Base-by-base conservation (phyloP, 1,140 invertebrate genomes). In the Lucilia cuprina region DNA sequence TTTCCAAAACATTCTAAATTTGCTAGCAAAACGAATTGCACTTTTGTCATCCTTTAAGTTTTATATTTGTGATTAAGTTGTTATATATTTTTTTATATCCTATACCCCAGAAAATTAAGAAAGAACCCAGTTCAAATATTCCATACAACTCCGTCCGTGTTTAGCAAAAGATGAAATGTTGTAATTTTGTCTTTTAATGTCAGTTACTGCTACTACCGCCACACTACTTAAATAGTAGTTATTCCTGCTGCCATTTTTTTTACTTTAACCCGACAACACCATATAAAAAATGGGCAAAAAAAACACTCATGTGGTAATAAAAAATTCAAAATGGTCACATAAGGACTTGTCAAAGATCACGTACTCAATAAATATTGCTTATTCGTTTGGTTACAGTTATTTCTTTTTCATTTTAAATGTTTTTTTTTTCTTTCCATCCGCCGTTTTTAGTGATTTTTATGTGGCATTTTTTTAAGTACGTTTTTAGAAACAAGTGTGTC, bases 291-390 rank as follows among this genome's bases (percentile, higher is more conserved):
- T 14, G 34, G 0, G 17, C 12, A 78, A 21, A 30, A 21, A 49
- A 49, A 21, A 30, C 19, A 49, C 77, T 80, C 41, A 49, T 49
- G 41, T 80, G 74, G 55, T 80, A 85, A 85, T 85, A 85, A 85
- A 85, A 85, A 85, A 85, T 85, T 85, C 85, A 84, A 83, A 85
- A 85, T 83, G 85, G 85, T 85, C 85, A 85, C 85, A 85, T 85
- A 83, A 85, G 85, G 85, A 82, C 85, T 82, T 85, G 78, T 84
- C 85, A 84, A 85, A 85, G 85, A 85, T 85, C 85, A 85, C 85
- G 85, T 85, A 85, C 85, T 85, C 85, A 85, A 85, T 85, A 85
- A 84, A 85, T 85, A 84, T 85, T 85, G 84, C 84, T 85, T 85
- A 85, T 83, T 83, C 84, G 84, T 83, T 83, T 70, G 82, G 47